Evolutionary conservation across 2,113 vertebrate genomes (phyloP).

Genomic region (Cynopterus brachyotis): DNA sequence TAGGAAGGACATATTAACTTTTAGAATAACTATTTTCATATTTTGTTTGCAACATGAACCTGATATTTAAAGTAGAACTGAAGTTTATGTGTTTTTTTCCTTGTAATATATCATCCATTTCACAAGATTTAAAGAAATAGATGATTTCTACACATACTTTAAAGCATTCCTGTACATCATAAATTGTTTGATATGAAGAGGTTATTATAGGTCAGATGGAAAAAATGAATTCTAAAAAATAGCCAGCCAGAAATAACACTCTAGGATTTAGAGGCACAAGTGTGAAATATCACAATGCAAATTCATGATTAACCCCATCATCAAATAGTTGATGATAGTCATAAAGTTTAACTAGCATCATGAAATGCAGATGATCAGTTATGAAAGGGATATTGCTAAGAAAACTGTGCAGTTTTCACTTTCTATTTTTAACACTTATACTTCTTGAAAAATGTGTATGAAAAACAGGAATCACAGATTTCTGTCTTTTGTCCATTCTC

Average conservation of each 20-base stretch:
- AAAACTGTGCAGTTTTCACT: not conserved
- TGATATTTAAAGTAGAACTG: not conserved
- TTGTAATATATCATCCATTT: not conserved
- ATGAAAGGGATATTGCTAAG: not conserved
- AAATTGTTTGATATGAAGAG: not conserved
- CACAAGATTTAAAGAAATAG: not conserved
- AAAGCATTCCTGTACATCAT: not conserved
- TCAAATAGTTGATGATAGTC: not conserved
- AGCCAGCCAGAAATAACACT: not conserved
- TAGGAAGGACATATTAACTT: not conserved
- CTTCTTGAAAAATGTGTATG: not conserved
- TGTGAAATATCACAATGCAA: not conserved
- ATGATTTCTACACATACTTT: not conserved
- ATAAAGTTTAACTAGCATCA: not conserved
- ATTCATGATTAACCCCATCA: not conserved
- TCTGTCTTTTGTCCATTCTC: not conserved
- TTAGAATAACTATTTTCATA: not conserved
- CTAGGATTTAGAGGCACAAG: not conserved
- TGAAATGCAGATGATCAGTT: not conserved
- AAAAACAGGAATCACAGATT: not conserved
- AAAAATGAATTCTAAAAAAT: conserved; percentile 11
- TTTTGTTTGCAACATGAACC: not conserved
- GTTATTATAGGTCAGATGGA: not conserved
- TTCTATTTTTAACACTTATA: not conserved
- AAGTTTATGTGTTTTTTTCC: not conserved